Conservation (phyloP, 2,888 invertebrate genomes). For the Andrena minutula region DNA sequence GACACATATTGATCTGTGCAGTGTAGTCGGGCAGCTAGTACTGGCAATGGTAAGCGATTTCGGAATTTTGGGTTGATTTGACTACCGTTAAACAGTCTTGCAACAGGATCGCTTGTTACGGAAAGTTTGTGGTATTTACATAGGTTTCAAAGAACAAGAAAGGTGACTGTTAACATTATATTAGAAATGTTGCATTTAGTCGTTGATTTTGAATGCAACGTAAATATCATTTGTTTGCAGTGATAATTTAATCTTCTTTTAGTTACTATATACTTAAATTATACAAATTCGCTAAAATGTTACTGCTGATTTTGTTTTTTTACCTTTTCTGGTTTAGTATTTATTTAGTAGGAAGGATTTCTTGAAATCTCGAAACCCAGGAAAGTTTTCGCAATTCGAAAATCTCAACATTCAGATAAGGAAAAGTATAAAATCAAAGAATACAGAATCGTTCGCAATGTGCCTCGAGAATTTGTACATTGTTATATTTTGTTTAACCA, state of each 20-base stretch:
- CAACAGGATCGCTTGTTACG: constrained; percentile 75
- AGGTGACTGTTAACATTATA: too few relatives aligned
- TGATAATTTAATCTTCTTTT: too few relatives aligned
- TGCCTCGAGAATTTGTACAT: background rate
- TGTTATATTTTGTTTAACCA: background rate
- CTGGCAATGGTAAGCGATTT: constrained; percentile 80
- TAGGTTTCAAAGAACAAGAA: background rate
- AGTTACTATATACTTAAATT: background rate
- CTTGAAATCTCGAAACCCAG: too few relatives aligned
- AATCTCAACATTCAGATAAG: too few relatives aligned
- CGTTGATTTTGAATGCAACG: too few relatives aligned
- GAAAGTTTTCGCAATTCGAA: too few relatives aligned
- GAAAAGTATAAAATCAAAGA: too few relatives aligned
- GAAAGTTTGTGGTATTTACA: constrained; percentile 41
- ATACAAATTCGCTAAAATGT: background rate
- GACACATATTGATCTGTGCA: constrained; percentile 64
- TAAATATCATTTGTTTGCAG: too few relatives aligned
- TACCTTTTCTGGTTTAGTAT: background rate
- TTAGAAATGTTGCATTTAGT: too few relatives aligned
- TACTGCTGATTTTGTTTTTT: background rate
- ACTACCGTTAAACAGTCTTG: constrained; percentile 79
- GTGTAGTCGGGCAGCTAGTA: constrained; percentile 79
- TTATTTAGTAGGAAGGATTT: too few relatives aligned
- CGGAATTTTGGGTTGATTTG: constrained; percentile 80
- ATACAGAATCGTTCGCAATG: too few relatives aligned